Evolutionary conservation across 2,797 vertebrate species (phyloP).

Genomic region (Anabacerthia variegaticeps): DNA sequence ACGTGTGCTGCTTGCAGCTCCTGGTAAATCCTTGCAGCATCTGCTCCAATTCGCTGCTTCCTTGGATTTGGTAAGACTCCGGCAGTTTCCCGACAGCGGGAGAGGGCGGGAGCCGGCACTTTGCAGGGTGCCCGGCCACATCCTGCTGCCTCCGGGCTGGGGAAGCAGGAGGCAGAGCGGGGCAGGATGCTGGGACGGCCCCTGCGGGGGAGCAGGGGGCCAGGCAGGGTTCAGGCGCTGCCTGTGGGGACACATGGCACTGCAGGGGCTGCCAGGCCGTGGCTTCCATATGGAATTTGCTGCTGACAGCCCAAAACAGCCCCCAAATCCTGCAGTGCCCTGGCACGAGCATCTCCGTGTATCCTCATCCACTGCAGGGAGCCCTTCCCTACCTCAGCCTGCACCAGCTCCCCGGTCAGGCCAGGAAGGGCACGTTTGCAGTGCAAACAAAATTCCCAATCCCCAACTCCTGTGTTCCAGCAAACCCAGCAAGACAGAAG

Average conservation of each 20-base stretch:
- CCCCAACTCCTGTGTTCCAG: neutral
- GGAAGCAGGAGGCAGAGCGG: neutral
- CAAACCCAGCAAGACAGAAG: fast-evolving
- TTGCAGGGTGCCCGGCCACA: neutral
- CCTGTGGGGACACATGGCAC: fast-evolving
- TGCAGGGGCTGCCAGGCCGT: neutral
- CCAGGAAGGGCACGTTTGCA: neutral
- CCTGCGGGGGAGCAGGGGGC: neutral
- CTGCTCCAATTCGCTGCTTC: neutral
- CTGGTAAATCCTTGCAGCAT: neutral
- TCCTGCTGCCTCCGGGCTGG: neutral
- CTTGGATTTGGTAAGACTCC: neutral
- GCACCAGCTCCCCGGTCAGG: neutral
- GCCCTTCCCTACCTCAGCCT: neutral
- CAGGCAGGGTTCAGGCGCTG: neutral
- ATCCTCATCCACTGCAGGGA: fast-evolving
- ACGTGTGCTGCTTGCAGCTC: fast-evolving
- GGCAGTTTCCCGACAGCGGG: neutral
- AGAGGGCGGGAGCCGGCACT: fast-evolving
- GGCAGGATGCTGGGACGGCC: neutral
- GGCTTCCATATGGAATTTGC: neutral
- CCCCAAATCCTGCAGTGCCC: neutral
- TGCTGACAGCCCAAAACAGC: neutral
- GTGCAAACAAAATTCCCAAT: fast-evolving
- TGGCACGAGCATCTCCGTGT: fast-evolving